Evolutionary conservation across 2,797 vertebrate species (phyloP), one percentile per base, ranked within the genome.

Genomic region (Botia almorhae): DNA sequence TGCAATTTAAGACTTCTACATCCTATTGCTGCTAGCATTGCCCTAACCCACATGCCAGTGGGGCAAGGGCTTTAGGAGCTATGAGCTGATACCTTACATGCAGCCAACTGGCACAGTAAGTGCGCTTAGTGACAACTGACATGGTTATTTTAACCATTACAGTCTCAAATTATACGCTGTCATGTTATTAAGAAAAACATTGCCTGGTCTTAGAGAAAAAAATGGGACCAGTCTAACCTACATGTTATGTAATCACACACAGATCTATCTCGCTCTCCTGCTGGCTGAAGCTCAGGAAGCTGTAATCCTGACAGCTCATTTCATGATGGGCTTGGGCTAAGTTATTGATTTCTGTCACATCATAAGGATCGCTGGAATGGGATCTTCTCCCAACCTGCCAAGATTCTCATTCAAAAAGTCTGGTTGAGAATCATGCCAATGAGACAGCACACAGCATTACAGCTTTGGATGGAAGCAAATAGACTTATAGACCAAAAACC

Each of bases 281-380:
- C 61, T 78, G 70, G 55, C 76, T 64, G 7, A 78, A 69, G 21
- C 53, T 74, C 7, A 69, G 43, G 19, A 65, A 11, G 17, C 48
- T 53, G 69, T 75, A 69, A 78, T 50, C 53, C 23, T 60, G 65
- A 70, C 68, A 63, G 76, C n/a, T 58, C 10, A 17, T 46, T 58
- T 77, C 64, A 77, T 48, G 64, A 58, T 46, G 51, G 26, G 84
- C 87, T 76, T 51, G 60, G 86, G 74, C 23, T 80, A 26, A 81
- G 43, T 17, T 78, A 89, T 87, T 84, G 85, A 89, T 89, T 84
- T 81, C 39, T 26, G 79, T 64, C 67, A 67, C 14, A 79, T 26
- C 85, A 85, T 84, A 86, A 83, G 61, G 4, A 1, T 69, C 77
- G 61, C 77, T 86, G 83, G 82, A 82, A 80, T 60, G 33, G 69